Evolutionary conservation across 2,797 vertebrate species (phyloP).

Genomic region (Delichon dasypus): DNA sequence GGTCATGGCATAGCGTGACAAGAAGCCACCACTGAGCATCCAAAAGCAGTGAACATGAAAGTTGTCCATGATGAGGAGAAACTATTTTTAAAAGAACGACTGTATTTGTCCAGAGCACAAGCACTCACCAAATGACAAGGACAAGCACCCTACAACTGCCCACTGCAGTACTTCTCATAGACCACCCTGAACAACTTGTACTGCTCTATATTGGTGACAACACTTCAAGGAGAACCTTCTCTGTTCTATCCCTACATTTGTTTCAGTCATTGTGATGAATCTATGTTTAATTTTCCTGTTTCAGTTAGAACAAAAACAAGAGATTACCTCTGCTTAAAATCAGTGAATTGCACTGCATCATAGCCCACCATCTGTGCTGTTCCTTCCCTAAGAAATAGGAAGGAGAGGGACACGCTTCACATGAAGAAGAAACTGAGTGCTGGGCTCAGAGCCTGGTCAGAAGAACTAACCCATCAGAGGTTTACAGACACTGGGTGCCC

Average conservation of each 20-base stretch:
- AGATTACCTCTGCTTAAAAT: neutral
- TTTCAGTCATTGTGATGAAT: neutral
- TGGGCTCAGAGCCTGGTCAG: neutral
- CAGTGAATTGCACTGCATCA: neutral
- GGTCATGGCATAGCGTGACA: accelerated
- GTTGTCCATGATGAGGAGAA: accelerated
- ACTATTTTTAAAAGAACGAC: neutral
- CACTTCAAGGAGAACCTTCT: neutral
- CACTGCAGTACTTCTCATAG: neutral
- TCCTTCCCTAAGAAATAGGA: neutral
- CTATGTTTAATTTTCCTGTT: neutral
- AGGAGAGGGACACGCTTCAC: neutral
- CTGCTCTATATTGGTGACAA: neutral
- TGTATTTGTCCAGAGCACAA: accelerated
- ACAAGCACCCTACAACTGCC: neutral
- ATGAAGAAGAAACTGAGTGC: neutral
- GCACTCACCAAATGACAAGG: neutral
- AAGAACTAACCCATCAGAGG: neutral
- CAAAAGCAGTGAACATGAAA: neutral
- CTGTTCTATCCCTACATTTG: neutral
- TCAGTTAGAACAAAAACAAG: neutral
- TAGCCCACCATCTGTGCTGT: neutral
- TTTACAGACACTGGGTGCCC: neutral
- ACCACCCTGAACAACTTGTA: neutral
- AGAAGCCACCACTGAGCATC: neutral